Conservation (phyloP, 1,140 invertebrate genomes). For the Drosophila miranda region DNA sequence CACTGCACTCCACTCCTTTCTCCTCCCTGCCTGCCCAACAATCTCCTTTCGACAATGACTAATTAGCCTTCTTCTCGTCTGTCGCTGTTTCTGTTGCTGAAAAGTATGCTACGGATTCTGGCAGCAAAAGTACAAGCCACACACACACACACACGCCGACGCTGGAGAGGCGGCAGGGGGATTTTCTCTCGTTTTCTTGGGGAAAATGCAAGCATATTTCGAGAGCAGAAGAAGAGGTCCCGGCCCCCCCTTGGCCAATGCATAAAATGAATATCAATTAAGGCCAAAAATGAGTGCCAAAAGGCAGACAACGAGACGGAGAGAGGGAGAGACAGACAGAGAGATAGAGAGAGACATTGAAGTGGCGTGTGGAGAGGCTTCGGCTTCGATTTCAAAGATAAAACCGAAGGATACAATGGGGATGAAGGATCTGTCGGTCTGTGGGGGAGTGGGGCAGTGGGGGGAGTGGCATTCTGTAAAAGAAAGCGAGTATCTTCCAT, state of each 20-base stretch:
- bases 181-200: background rate
- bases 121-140: background rate
- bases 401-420: constrained; percentile 6
- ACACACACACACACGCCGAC: constrained; percentile 5
- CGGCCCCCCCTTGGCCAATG: constrained; percentile 9
- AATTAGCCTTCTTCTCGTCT: constrained; percentile 28
- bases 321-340: no score
- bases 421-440: background rate
- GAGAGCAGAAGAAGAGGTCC: constrained; percentile 13
- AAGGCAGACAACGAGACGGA: background rate
- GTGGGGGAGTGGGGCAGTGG: no score
- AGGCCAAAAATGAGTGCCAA: constrained; percentile 41
- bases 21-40: no score
- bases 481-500: background rate
- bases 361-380: no score
- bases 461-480: constrained; percentile 28
- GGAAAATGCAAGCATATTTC: constrained; percentile 23
- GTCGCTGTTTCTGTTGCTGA: constrained; percentile 15
- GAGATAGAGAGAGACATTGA: no score
- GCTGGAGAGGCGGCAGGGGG: constrained; percentile 17
- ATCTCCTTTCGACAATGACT: constrained; percentile 10
- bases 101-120: constrained; percentile 51
- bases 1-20: no score
- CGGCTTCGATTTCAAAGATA: constrained; percentile 33
- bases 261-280: constrained; percentile 64